These are phyloP conservation scores for Drosophila atroscutellata DNA, from an alignment of 2,888 invertebrate species.

Conservation along the genomic window DNA sequence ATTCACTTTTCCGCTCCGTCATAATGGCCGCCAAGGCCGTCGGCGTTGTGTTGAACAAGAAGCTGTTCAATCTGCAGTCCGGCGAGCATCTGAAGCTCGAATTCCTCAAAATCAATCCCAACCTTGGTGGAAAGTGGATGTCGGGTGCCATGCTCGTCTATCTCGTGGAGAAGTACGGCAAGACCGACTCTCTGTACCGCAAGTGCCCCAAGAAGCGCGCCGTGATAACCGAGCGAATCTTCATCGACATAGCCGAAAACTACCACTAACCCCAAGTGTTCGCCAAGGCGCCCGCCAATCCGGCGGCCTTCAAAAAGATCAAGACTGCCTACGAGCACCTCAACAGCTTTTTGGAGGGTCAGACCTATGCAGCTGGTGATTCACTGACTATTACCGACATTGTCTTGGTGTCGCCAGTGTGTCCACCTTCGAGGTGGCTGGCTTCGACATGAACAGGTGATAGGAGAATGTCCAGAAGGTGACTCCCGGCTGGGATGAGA, in stretches of 20 bases:
- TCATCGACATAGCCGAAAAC: constrained; percentile 91
- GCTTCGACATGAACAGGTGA: constrained; percentile 89
- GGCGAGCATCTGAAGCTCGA: constrained; percentile 88
- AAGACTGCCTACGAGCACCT: constrained; percentile 89
- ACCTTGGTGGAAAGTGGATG: constrained; percentile 93
- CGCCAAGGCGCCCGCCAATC: constrained; percentile 88
- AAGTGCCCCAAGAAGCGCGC: constrained; percentile 91
- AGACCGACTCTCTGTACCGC: constrained; percentile 90
- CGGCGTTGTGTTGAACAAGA: constrained; percentile 88
- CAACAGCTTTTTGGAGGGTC: constrained; percentile 90
- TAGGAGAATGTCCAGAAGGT: constrained; percentile 86
- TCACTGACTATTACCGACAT: constrained; percentile 92
- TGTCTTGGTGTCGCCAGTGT: constrained; percentile 88
- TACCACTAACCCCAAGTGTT: constrained; percentile 89
- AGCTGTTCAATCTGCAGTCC: constrained; percentile 79
- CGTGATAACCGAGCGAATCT: constrained; percentile 91
- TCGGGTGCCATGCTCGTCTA: constrained; percentile 93
- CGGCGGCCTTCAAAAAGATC: constrained; percentile 89
- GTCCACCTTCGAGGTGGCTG: constrained; percentile 84
- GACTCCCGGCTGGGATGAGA: constrained; percentile 87
- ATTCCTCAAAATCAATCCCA: constrained; percentile 91
- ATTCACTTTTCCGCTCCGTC: constrained; percentile 85
- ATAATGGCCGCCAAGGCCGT: constrained; percentile 88
- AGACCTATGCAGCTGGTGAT: constrained; percentile 90
- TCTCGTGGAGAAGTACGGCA: constrained; percentile 92